Base-by-base conservation (phyloP, 1,140 invertebrate species). In the Hypsibius dujardini region DNA sequence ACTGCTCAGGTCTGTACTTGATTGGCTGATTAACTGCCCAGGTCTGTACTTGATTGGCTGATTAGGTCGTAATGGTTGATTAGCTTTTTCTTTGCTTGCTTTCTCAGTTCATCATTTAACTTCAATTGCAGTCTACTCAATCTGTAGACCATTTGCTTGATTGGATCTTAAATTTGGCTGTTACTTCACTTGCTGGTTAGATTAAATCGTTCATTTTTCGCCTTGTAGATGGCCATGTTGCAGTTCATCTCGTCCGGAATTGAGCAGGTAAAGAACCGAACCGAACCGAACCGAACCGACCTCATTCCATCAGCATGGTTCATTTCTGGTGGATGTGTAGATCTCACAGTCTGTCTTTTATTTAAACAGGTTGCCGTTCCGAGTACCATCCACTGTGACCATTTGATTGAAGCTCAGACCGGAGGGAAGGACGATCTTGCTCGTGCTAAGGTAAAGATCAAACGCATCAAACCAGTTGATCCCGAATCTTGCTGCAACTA, bases 331-430 rank as follows among this genome's bases (percentile, higher is more conserved):
- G 28, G 28, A 28, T 28, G 28, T 28, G 0, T 28, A 28, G 28
- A 42, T 15, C 45, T 67, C 42, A 7, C 12, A 42, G 42, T 67
- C 45, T 15, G 12, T 12, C 3, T 67, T 67, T 40, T 60, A 42
- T 46, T 47, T 47, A 46, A 40, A 69, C 3, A 74, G 73, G 92
- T 95, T 0, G 93, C 94, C 70, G 95, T 98, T 2, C 96, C 96
- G 1, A 95, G 93, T 1, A 98, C 96, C 42, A 96, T 99, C 77
- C 96, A 99, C 79, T 99, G 96, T 81, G 96, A 99, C 82, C 96
- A 99, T 82, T 88, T 99, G 79, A 99, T 99, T 78, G 92, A 98
- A 80, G 95, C 95, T 0, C 92, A 98, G 80, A 75, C 90, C 59
- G 92, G 91, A 67, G 91, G 92, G 2, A 84, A 83, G 0, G 82